phyloP scores from a whole-genome alignment of 2,113 vertebrate species.

The Oceanites oceanicus region DNA sequence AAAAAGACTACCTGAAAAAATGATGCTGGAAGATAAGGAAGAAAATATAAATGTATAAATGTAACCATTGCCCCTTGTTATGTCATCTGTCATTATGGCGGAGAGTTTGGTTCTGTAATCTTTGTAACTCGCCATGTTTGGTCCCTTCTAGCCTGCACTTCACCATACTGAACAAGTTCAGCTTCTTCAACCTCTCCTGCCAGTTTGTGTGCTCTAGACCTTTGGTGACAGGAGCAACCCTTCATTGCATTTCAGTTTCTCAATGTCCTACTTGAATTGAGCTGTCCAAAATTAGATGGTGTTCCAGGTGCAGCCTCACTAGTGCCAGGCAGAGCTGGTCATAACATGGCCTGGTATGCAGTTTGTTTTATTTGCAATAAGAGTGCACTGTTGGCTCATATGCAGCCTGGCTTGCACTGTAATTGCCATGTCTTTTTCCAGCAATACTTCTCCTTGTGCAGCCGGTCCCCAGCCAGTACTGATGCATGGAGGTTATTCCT shows the following conservation, averaged over 20 bases:
- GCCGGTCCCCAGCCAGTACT: neutral
- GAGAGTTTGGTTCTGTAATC: neutral
- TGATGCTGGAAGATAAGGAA: too few species aligned
- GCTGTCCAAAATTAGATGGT: neutral
- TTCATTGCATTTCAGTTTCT: neutral
- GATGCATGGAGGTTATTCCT: neutral
- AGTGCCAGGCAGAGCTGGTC: neutral
- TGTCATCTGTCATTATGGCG: neutral
- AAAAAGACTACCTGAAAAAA: too few species aligned
- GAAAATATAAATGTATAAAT: too few species aligned
- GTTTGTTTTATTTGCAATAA: neutral
- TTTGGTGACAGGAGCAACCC: neutral
- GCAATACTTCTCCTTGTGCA: neutral
- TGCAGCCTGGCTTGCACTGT: neutral
- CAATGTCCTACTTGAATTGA: neutral
- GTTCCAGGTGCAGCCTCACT: neutral
- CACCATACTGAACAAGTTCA: neutral
- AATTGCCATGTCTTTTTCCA: neutral
- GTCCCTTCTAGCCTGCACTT: neutral
- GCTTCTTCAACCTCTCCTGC: neutral
- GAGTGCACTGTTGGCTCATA: neutral
- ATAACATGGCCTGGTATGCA: neutral
- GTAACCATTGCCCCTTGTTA: neutral
- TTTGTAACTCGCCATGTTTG: neutral
- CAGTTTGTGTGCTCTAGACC: neutral